Evolutionary conservation across 2,797 vertebrate species (phyloP).

Genomic region (Pipistrellus kuhlii): DNA sequence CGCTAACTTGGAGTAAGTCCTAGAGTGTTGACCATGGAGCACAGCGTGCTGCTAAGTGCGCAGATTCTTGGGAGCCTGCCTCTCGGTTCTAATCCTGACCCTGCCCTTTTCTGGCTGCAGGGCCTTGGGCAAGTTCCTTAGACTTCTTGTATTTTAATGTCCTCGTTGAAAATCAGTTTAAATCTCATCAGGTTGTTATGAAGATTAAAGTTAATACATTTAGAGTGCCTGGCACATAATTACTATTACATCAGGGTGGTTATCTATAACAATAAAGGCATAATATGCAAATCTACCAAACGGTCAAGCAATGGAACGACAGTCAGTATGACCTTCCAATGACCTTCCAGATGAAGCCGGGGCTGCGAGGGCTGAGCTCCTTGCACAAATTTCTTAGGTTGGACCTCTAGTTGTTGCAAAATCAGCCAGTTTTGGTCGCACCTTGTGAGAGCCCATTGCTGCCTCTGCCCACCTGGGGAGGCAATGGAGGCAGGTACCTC

Average conservation of each 20-base stretch:
- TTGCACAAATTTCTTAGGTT: too few relatives aligned
- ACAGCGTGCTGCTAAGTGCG: fast-evolving
- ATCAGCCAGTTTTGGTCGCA: not conserved
- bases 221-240: not conserved
- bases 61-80: not conserved
- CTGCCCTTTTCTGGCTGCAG: not conserved
- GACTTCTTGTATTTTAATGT: not conserved
- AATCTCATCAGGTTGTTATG: not conserved
- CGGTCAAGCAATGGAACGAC: too few relatives aligned
- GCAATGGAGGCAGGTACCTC: not conserved
- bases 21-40: not conserved
- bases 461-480: not conserved
- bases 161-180: not conserved
- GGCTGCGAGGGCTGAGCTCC: too few relatives aligned
- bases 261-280: not conserved
- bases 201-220: not conserved
- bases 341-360: too few relatives aligned
- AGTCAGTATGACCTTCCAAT: fast-evolving
- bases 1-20: not conserved
- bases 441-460: not conserved
- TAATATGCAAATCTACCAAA: too few relatives aligned
- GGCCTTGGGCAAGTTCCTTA: not conserved
- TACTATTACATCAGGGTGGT: not conserved
- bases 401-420: not conserved
- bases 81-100: not conserved